Evolutionary conservation across 2,113 vertebrate species (phyloP).

Genomic region (Phalacrocorax carbo): DNA sequence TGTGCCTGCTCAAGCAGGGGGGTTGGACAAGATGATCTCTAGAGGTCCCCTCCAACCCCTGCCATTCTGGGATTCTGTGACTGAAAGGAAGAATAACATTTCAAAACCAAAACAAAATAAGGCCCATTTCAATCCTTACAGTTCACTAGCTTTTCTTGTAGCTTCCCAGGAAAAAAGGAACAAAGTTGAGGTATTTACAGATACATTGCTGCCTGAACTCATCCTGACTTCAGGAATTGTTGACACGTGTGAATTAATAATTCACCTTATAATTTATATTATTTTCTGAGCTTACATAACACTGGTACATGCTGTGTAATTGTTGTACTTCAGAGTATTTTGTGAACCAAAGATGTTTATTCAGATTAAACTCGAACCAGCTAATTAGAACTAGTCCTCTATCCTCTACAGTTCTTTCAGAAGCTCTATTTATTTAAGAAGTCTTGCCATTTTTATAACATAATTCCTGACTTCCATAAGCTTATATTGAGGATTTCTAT

Average conservation of each 20-base stretch:
- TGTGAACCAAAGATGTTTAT: background rate
- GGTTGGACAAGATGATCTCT: too few relatives aligned
- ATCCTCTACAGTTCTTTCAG: background rate
- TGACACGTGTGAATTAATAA: background rate
- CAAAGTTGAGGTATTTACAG: background rate
- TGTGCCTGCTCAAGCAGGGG: too few relatives aligned
- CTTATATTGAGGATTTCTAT: background rate
- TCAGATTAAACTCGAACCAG: background rate
- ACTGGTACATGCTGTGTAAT: background rate
- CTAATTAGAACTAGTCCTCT: background rate
- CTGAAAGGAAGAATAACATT: background rate
- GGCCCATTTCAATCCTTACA: background rate
- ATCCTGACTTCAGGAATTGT: background rate
- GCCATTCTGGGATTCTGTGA: too few relatives aligned
- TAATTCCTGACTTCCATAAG: background rate
- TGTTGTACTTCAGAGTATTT: background rate
- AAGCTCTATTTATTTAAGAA: background rate
- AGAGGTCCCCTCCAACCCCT: too few relatives aligned
- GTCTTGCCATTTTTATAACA: background rate
- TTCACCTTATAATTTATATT: background rate
- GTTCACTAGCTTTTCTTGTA: background rate
- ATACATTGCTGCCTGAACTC: background rate
- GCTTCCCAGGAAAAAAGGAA: background rate
- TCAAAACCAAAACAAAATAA: background rate
- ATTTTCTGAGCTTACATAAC: background rate